A percentile compares a stretch with the other conserved stretches of the same genome.
phyloP scores from a whole-genome alignment of 2,113 vertebrate genomes.

The Crotalus tigris region DNA sequence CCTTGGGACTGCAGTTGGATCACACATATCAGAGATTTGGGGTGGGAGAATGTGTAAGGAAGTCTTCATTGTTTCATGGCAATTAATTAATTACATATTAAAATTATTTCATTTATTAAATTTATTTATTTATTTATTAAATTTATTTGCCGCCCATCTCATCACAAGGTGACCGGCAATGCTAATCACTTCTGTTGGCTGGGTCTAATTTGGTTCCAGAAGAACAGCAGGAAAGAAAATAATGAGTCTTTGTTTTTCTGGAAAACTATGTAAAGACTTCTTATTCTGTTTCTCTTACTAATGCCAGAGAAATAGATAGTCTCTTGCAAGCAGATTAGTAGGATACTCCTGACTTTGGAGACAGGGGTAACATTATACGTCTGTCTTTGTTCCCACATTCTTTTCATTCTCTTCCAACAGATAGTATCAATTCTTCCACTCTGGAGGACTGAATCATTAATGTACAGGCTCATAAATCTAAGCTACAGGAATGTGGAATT shows the following conservation, averaged over 20 bases:
- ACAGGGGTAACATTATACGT: neutral
- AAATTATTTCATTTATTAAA: neutral
- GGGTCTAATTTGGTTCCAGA: neutral
- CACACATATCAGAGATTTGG: neutral
- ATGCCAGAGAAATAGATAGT: neutral
- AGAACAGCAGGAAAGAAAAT: neutral
- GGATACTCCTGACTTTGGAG: neutral
- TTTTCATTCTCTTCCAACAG: neutral
- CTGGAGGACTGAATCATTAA: neutral
- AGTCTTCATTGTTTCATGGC: neutral
- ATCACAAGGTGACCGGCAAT: neutral
- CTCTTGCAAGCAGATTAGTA: neutral
- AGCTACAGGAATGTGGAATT: neutral
- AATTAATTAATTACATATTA: too few relatives aligned
- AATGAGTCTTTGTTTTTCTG: neutral
- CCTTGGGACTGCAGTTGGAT: neutral
- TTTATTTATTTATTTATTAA: neutral
- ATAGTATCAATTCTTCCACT: neutral
- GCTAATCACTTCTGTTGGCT: neutral
- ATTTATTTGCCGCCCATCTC: neutral
- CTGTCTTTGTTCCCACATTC: neutral
- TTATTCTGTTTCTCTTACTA: neutral
- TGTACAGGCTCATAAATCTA: neutral
- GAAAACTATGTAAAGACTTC: neutral
- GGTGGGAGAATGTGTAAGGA: neutral